These are phyloP conservation scores for Dendroctonus ponderosae DNA, from an alignment of 1,140 invertebrate species.

Conservation along the genomic window DNA sequence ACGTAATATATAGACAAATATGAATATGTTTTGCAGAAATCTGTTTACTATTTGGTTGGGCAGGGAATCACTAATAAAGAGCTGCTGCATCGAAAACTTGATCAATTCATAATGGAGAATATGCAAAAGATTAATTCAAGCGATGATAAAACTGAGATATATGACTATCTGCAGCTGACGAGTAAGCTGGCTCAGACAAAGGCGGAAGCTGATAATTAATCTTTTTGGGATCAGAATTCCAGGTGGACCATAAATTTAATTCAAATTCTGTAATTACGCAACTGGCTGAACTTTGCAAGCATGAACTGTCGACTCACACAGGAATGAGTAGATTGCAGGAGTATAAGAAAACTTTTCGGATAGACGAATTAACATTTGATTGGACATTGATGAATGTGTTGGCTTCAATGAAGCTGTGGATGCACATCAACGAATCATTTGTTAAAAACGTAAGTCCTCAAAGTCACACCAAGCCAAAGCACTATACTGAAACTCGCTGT, in stretches of 20 bases:
- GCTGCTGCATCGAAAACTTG: conserved; percentile 34
- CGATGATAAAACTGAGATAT: conserved; percentile 36
- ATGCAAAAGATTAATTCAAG: conserved; percentile 31
- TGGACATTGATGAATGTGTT: conserved; percentile 45
- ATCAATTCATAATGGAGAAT: conserved; percentile 38
- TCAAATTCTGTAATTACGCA: conserved; percentile 40
- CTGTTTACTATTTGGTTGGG: conserved; percentile 40
- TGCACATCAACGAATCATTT: conserved; percentile 39
- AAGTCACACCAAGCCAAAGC: no score
- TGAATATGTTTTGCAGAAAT: conserved; percentile 33
- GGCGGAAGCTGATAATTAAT: not conserved
- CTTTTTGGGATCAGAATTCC: conserved; percentile 38
- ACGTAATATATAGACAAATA: conserved; percentile 12
- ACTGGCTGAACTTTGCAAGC: conserved; percentile 39
- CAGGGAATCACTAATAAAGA: conserved; percentile 33
- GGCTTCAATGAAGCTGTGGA: conserved; percentile 39
- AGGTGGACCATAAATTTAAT: conserved; percentile 34
- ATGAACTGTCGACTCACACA: conserved; percentile 34
- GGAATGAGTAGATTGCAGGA: conserved; percentile 30
- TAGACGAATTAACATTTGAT: conserved; percentile 43
- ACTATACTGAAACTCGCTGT: no score
- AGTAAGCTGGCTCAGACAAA: conserved; percentile 24
- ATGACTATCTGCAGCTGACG: conserved; percentile 37
- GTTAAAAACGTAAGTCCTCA: conserved; percentile 40
- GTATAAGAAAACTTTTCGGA: conserved; percentile 42